Percentiles rank a stretch among this genome's conserved stretches.
Conservation (phyloP, 2,797 vertebrate genomes). For the Periophthalmus magnuspinnatus region DNA sequence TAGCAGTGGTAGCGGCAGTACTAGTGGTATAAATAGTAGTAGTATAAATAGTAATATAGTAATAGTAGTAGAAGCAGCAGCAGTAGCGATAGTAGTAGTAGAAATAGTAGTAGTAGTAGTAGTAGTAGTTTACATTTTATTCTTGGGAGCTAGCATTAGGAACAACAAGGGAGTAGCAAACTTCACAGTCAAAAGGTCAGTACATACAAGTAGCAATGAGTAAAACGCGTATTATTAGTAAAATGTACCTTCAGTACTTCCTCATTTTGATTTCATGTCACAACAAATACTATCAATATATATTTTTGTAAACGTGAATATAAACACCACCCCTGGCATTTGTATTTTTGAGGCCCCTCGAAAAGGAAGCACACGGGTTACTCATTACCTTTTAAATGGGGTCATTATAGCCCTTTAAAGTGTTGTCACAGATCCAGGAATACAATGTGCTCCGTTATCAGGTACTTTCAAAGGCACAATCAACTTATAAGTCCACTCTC, state of each 20-base stretch:
- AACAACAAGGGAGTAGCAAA: neutral
- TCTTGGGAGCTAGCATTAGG: too few species aligned
- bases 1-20: too few species aligned
- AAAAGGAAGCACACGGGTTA: slow-evolving; percentile 35
- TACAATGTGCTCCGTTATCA: slow-evolving; percentile 63
- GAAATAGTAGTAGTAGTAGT: neutral
- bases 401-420: slow-evolving; percentile 44
- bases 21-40: too few species aligned
- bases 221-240: too few species aligned
- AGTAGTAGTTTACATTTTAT: neutral
- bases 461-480: slow-evolving; percentile 82
- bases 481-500: slow-evolving; percentile 51
- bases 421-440: slow-evolving; percentile 56
- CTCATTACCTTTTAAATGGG: slow-evolving; percentile 61
- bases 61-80: too few species aligned
- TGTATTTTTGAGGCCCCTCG: slow-evolving; percentile 26
- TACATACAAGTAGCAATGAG: too few species aligned
- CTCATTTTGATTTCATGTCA: too few species aligned
- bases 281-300: neutral
- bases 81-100: too few species aligned
- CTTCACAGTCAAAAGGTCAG: neutral
- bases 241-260: too few species aligned
- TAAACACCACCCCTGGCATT: slow-evolving; percentile 18
- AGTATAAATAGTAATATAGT: too few species aligned
- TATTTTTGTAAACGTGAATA: too few species aligned